Base-by-base conservation (phyloP, 64 coral and sea anemone species). In the Cladopsammia gracilis region DNA sequence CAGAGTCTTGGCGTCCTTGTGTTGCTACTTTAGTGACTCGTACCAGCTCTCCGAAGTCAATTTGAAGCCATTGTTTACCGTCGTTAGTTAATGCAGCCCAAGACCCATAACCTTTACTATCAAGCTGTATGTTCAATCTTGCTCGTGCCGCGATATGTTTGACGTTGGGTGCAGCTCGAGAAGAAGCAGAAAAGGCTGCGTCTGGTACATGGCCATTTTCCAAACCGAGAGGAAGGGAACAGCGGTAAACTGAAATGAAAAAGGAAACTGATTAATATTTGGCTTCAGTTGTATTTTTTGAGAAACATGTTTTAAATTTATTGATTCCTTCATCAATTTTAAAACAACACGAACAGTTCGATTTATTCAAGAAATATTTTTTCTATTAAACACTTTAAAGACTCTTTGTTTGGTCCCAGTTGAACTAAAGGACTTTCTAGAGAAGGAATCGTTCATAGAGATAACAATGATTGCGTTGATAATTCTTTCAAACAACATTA, bases 191-290 rank as follows among this genome's bases (percentile, higher is more conserved):
- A 58, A 79, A 79, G 61, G 77, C 77, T 10, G 20, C 77, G 10
- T 79, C 53, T 79, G 77, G 77, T 59, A 79, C 77, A 60, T 79
- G 77, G 25, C 77, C 77, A 13, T 79, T 79, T 42, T 79, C 77
- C 56, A 79, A 34, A 43, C 77, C 77, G 15, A 79, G 53, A 59
- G 77, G 77, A 58, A 79, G 77, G 56, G 77, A 59, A 16, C 77
- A 79, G 22, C 54, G 77, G 56, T 79, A 79, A 58, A 79, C 77
- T 79, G 22, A 23, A 54, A 10, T 56, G 53, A 75, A 75, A 34
- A 34, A 75, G 20, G 8, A 50, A 50, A 10, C 53, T 10, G 3
- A 56, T 1, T 56, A 12, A 10, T 12, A 1, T 34, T 34, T 34
- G 34, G 34, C 34, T 34, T 34, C 34, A 34, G 2, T 57, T 57